Percentiles rank a stretch among this genome's conserved stretches.
Conservation (phyloP, 2,113 vertebrate genomes). For the Smithornis capensis region DNA sequence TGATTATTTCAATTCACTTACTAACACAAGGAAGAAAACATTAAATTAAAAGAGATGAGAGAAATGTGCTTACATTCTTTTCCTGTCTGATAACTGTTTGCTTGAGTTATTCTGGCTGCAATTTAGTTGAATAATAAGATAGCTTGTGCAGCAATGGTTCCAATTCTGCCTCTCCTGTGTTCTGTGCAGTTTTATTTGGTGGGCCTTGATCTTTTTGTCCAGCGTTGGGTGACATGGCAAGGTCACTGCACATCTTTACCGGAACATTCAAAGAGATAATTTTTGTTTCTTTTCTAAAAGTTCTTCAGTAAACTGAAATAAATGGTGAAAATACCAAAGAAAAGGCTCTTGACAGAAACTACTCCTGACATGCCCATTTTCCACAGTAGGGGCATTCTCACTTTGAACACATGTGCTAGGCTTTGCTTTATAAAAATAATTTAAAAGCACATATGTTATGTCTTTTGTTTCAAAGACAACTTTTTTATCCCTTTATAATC, state of each 20-base stretch:
- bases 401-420: background rate
- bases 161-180: background rate
- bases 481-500: background rate
- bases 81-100: background rate
- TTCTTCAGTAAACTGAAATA: slow-evolving; percentile 5
- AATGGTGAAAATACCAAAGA: background rate
- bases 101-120: background rate
- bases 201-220: background rate
- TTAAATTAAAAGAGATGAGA: background rate
- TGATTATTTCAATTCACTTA: background rate
- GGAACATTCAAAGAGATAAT: slow-evolving; percentile 13
- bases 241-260: slow-evolving; percentile 11
- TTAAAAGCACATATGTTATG: background rate
- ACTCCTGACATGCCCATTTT: background rate
- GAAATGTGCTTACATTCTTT: background rate
- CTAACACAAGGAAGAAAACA: background rate
- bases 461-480: background rate
- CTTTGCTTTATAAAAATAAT: background rate
- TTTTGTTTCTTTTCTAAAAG: background rate
- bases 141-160: slow-evolving; percentile 14
- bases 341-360: background rate
- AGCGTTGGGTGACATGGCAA: background rate
- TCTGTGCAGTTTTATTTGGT: background rate
- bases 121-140: background rate
- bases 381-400: background rate